Evolutionary conservation across 2,113 vertebrate genomes (phyloP).

Genomic region (Sigmodon hispidus): DNA sequence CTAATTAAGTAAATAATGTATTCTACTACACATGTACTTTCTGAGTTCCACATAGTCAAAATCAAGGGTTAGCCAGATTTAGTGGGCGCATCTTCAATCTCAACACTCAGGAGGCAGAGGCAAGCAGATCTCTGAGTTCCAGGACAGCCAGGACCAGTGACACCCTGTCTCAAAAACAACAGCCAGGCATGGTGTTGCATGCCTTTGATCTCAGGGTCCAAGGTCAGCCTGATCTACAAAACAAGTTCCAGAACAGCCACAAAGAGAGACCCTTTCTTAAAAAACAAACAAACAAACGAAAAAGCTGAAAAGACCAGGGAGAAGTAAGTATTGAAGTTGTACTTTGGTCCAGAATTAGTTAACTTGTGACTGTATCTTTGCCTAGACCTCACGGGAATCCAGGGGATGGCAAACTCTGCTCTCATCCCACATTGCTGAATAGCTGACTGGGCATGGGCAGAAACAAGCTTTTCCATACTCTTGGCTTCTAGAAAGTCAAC

Average conservation of each 20-base stretch:
- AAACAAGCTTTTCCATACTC: background rate
- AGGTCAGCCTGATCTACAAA: background rate
- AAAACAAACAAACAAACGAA: slow-evolving; percentile 25
- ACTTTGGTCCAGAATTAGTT: slow-evolving; percentile 50
- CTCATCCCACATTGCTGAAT: background rate
- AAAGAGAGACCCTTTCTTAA: background rate
- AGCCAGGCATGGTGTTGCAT: background rate
- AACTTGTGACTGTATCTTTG: slow-evolving; percentile 25
- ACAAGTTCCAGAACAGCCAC: background rate
- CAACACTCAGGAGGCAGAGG: background rate
- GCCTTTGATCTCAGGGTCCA: background rate
- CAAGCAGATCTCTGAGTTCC: background rate
- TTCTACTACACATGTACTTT: background rate
- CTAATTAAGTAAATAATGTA: background rate
- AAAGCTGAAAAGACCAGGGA: background rate
- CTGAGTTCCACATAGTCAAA: slow-evolving; percentile 14
- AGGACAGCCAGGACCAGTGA: background rate
- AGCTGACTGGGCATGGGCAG: slow-evolving; percentile 8
- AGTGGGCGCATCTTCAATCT: background rate
- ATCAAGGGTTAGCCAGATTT: background rate
- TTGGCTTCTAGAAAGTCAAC: background rate
- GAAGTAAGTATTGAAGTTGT: background rate
- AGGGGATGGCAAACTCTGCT: slow-evolving; percentile 33
- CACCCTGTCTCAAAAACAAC: background rate
- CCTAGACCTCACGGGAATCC: slow-evolving; percentile 14